These are phyloP conservation scores for Acrossocheilus wenchowensis DNA, from an alignment of 2,797 vertebrate genomes.

Conservation along the genomic window DNA sequence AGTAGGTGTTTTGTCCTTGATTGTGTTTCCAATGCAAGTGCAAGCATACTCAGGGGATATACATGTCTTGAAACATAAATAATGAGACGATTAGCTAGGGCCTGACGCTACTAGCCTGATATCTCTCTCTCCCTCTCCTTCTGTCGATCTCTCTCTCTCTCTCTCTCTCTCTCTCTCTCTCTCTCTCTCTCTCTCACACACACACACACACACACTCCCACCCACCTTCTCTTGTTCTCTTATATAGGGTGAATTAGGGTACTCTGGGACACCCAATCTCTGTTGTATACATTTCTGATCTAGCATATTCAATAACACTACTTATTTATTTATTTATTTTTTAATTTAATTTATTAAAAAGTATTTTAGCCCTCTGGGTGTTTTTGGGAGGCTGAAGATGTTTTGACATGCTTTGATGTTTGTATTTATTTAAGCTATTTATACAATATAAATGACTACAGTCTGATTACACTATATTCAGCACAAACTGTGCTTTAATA, in stretches of 20 bases:
- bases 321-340: background rate
- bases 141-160: slow-evolving; percentile 20
- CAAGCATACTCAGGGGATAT: slow-evolving; percentile 59
- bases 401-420: background rate
- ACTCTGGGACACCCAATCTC: background rate
- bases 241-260: slow-evolving; percentile 10
- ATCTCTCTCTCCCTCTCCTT: slow-evolving; percentile 33
- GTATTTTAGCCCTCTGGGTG: background rate
- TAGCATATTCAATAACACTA: background rate
- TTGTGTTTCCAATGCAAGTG: slow-evolving; percentile 53
- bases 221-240: slow-evolving; percentile 41
- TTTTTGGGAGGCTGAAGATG: background rate
- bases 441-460: background rate
- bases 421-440: background rate
- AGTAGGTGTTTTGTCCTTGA: slow-evolving; percentile 65
- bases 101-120: slow-evolving; percentile 54
- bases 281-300: background rate
- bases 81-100: slow-evolving; percentile 64
- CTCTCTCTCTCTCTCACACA: background rate
- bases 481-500: background rate
- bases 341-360: background rate
- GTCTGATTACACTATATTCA: slow-evolving; percentile 4
- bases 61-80: slow-evolving; percentile 65
- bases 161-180: slow-evolving; percentile 4
- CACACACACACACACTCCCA: slow-evolving; percentile 27